phyloP scores from a whole-genome alignment of 2,888 invertebrate species.

The Maniola hyperantus region DNA sequence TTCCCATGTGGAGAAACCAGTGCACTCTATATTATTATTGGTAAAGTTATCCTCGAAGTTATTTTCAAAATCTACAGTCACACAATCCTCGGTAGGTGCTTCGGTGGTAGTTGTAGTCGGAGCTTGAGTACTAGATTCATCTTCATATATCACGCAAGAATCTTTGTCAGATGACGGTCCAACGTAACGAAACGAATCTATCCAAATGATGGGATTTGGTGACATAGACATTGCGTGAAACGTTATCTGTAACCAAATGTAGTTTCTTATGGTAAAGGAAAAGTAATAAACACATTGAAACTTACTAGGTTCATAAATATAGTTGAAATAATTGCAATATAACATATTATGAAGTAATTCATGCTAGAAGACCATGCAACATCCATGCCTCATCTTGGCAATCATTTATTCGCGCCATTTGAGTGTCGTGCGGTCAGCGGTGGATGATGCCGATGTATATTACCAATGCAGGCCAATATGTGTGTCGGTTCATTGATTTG shows the following conservation, averaged over 20 bases:
- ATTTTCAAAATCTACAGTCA: conserved; percentile 53
- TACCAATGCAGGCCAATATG: too few species aligned
- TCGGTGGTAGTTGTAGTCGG: conserved; percentile 12
- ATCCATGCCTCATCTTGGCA: too few species aligned
- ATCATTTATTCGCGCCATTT: too few species aligned
- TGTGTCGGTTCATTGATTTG: too few species aligned
- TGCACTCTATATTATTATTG: conserved; percentile 44
- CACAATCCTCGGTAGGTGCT: conserved; percentile 48
- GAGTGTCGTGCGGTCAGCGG: too few species aligned
- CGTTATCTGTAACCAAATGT: conserved; percentile 27
- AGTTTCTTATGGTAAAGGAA: not conserved
- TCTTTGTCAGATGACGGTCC: not conserved
- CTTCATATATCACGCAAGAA: conserved; percentile 2
- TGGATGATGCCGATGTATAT: too few species aligned
- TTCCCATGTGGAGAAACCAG: conserved; percentile 46
- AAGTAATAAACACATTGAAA: not conserved
- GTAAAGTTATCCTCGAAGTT: conserved; percentile 45
- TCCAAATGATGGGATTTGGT: conserved; percentile 25
- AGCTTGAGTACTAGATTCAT: conserved; percentile 11
- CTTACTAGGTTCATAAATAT: not conserved
- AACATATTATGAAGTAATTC: too few species aligned
- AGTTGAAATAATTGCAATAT: too few species aligned
- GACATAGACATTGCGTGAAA: conserved; percentile 24
- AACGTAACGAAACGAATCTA: conserved; percentile 10
- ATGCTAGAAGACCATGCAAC: too few species aligned